These are phyloP conservation scores for Cardiocondyla obscurior DNA, from an alignment of 1,140 invertebrate genomes.

Conservation along the genomic window DNA sequence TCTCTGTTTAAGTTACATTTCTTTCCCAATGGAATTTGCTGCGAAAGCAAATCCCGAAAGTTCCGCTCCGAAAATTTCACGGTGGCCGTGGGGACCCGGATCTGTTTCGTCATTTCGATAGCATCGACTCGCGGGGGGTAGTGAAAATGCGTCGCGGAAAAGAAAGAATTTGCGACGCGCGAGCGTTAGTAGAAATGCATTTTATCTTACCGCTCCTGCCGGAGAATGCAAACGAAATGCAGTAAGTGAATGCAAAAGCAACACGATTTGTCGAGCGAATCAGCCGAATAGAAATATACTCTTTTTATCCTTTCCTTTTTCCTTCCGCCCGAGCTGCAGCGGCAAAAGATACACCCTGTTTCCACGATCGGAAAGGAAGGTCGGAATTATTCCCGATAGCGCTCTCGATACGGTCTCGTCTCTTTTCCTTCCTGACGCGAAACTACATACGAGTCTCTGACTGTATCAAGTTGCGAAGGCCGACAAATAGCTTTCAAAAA, in stretches of 20 bases:
- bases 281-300: constrained; percentile 5
- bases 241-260: constrained; percentile 6
- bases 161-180: constrained; percentile 30
- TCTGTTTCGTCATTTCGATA: constrained; percentile 7
- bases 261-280: not conserved
- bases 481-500: constrained; percentile 21
- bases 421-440: not conserved
- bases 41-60: not conserved
- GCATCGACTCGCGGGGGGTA: not conserved
- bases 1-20: not conserved
- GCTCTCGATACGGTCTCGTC: not conserved
- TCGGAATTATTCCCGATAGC: constrained; percentile 23
- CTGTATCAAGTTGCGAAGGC: not conserved
- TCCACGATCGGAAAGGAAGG: not conserved
- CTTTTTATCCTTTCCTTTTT: not conserved
- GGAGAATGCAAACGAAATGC: constrained; percentile 38
- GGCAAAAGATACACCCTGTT: not conserved
- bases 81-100: not conserved
- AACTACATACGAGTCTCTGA: not conserved
- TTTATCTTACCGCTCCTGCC: not conserved
- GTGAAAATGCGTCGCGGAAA: not conserved
- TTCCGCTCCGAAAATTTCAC: constrained; percentile 26
- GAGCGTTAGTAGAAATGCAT: not conserved
- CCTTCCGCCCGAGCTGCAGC: not conserved
- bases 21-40: not conserved